A percentile compares a stretch with the other conserved stretches of the same genome.
Evolutionary conservation across 2,888 invertebrate genomes (phyloP).

Genomic region (Pterobdella sp.): DNA sequence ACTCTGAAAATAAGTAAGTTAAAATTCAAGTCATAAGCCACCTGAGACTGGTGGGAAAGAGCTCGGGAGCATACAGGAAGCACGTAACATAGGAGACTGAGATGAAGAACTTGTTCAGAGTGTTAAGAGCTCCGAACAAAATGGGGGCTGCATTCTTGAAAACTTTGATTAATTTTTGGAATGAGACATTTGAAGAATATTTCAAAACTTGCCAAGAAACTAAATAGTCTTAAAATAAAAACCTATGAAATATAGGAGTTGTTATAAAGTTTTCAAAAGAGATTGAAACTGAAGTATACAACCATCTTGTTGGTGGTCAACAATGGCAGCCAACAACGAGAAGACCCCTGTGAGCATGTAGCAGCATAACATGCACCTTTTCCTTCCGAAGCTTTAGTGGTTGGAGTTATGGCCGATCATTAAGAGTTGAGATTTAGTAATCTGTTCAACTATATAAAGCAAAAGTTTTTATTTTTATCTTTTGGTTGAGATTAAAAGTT

Average conservation of each 20-base stretch:
- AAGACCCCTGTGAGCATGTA: neutral
- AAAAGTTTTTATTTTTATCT: too few species aligned
- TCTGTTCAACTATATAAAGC: too few species aligned
- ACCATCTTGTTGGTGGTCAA: neutral
- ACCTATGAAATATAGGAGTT: neutral
- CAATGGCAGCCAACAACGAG: neutral
- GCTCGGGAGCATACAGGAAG: neutral
- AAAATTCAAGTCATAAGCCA: too few species aligned
- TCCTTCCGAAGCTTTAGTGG: slow-evolving; percentile 6
- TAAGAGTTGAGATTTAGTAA: too few species aligned
- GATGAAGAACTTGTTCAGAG: neutral
- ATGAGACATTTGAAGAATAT: neutral
- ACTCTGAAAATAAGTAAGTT: too few species aligned
- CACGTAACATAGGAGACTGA: neutral
- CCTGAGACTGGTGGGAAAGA: slow-evolving; percentile 11
- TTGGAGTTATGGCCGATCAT: too few species aligned
- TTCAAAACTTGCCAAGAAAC: neutral
- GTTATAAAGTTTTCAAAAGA: neutral
- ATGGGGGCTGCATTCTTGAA: neutral
- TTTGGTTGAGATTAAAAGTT: too few species aligned
- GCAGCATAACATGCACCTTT: neutral
- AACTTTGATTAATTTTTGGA: neutral
- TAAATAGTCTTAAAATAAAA: neutral
- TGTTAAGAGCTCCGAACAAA: neutral
- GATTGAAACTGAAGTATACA: neutral